Conservation (phyloP, 1,140 invertebrate species). For the Apis dorsata region DNA sequence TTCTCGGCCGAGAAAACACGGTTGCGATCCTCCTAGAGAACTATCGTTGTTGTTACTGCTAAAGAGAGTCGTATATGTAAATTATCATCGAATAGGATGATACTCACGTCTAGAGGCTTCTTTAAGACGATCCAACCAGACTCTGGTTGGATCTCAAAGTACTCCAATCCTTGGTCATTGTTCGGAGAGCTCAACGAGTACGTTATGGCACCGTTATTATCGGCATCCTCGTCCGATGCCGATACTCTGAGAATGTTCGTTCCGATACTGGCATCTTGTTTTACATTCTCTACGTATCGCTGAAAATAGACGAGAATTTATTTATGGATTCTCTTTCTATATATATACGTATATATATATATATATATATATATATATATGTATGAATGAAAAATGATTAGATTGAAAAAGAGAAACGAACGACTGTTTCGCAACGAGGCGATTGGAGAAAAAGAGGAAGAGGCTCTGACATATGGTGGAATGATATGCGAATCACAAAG, state of each 20-base stretch:
- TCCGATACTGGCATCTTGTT: constrained; percentile 97
- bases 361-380: too few species aligned
- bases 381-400: too few species aligned
- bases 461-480: background rate
- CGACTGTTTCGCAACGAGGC: background rate
- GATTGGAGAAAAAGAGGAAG: background rate
- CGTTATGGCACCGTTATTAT: constrained; percentile 97
- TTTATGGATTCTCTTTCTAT: background rate
- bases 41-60: constrained; percentile 54
- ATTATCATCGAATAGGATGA: constrained; percentile 60
- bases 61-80: constrained; percentile 57
- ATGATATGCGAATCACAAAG: constrained; percentile 3
- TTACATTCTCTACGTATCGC: constrained; percentile 98
- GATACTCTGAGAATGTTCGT: constrained; percentile 96
- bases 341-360: too few species aligned
- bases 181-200: constrained; percentile 93
- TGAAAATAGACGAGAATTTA: constrained; percentile 75
- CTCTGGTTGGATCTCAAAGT: constrained; percentile 97
- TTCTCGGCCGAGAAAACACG: constrained; percentile 36
- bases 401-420: too few species aligned
- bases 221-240: constrained; percentile 96
- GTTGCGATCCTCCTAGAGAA: constrained; percentile 33
- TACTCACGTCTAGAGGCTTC: constrained; percentile 97
- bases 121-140: constrained; percentile 97
- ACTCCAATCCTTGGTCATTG: constrained; percentile 92